phyloP scores from a whole-genome alignment of 1,140 invertebrate genomes.

The Drosophila micromelanica region DNA sequence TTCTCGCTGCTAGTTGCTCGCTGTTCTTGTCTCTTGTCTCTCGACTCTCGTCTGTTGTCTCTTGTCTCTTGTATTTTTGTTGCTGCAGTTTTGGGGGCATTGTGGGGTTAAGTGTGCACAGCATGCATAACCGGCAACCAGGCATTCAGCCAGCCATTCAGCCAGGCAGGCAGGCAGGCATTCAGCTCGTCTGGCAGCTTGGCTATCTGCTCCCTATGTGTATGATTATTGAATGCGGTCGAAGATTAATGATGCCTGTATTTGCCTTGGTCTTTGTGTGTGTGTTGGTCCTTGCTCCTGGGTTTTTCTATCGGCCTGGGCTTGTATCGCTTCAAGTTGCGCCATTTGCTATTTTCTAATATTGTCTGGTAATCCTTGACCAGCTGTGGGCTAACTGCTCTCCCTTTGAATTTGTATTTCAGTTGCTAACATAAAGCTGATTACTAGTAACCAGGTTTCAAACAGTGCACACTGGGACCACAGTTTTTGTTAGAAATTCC shows the following conservation, averaged over 20 bases:
- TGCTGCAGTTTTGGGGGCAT: constrained; percentile 32
- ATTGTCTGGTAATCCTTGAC: constrained; percentile 30
- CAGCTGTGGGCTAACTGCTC: constrained; percentile 2
- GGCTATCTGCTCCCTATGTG: constrained; percentile 46
- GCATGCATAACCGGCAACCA: too few relatives aligned
- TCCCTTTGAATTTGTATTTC: not conserved
- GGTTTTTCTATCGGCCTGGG: not conserved
- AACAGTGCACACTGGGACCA: not conserved
- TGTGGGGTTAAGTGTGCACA: constrained; percentile 65
- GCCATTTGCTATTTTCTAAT: constrained; percentile 40
- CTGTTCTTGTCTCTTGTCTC: not conserved
- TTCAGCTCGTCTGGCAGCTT: constrained; percentile 33
- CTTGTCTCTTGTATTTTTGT: constrained; percentile 26
- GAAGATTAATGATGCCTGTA: constrained; percentile 74
- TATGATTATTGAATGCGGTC: constrained; percentile 80
- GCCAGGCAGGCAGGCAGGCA: constrained; percentile 14
- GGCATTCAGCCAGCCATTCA: constrained; percentile 7
- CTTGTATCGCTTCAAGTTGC: constrained; percentile 20
- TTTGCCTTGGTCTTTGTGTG: constrained; percentile 31
- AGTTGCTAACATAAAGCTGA: constrained; percentile 29
- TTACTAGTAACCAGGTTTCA: not conserved
- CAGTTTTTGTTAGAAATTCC: too few relatives aligned
- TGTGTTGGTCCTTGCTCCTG: not conserved
- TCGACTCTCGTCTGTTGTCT: constrained; percentile 3
- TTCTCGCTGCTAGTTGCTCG: not conserved